Percentiles rank a stretch among this genome's conserved stretches.
Conservation (phyloP, 2,113 vertebrate species). For the Pollachius pollachius region DNA sequence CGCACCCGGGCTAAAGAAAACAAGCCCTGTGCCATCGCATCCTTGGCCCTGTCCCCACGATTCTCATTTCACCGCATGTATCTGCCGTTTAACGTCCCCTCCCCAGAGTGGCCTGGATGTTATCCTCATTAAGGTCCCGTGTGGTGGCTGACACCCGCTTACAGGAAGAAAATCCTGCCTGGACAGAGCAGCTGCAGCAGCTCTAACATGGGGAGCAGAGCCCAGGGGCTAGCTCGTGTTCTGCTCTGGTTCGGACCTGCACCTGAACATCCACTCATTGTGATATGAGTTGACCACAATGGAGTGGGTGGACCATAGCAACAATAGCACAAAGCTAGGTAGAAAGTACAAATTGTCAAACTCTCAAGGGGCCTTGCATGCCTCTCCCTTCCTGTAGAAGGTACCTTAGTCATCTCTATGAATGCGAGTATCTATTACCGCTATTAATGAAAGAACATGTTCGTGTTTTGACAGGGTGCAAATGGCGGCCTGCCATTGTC, state of each 20-base stretch:
- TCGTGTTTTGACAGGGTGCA: slow-evolving; percentile 26
- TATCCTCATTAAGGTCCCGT: slow-evolving; percentile 51
- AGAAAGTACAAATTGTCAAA: neutral
- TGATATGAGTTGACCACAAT: neutral
- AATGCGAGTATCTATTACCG: slow-evolving; percentile 24
- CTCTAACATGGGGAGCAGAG: slow-evolving; percentile 41
- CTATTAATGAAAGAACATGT: slow-evolving; percentile 25
- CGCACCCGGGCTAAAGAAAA: slow-evolving; percentile 48
- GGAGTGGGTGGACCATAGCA: neutral
- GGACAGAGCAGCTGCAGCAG: slow-evolving; percentile 25
- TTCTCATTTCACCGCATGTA: slow-evolving; percentile 41
- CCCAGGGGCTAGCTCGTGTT: slow-evolving; percentile 42
- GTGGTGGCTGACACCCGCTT: slow-evolving; percentile 49
- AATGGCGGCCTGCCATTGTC: slow-evolving; percentile 31
- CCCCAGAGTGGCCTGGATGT: slow-evolving; percentile 36
- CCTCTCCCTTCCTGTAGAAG: neutral
- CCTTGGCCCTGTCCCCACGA: slow-evolving; percentile 39
- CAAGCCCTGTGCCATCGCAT: slow-evolving; percentile 23
- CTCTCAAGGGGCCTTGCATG: too few species aligned
- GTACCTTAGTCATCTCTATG: slow-evolving; percentile 1
- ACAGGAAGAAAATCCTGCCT: slow-evolving; percentile 49
- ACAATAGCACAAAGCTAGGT: neutral
- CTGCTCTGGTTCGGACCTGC: slow-evolving; percentile 16
- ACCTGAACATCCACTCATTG: slow-evolving; percentile 25
- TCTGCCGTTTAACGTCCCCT: slow-evolving; percentile 36